phyloP scores from a whole-genome alignment of 2,797 vertebrate genomes.

The Tauraco hartlaubi region DNA sequence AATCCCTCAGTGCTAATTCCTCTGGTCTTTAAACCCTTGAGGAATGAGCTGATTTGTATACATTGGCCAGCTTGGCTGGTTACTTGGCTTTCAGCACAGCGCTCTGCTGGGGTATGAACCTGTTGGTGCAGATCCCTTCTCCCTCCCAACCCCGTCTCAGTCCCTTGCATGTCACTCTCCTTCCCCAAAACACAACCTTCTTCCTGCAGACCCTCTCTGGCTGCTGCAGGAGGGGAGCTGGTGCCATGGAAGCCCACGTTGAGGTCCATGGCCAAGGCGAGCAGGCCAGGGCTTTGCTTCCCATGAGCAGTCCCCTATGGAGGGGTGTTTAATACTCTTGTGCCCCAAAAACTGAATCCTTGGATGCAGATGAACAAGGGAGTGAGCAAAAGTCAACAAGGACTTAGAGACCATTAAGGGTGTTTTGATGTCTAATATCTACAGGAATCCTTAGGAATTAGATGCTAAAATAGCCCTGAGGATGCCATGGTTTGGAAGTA shows the following conservation, averaged over 20 bases:
- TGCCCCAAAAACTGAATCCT: not conserved
- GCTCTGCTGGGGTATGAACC: not conserved
- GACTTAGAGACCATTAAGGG: not conserved
- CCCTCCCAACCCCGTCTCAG: not conserved
- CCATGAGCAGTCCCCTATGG: no score
- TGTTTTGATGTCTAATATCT: not conserved
- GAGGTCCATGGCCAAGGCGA: fast-evolving
- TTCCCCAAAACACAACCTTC: not conserved
- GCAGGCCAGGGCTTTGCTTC: not conserved
- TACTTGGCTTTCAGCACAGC: not conserved
- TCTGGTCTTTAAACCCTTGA: slow-evolving; percentile 39
- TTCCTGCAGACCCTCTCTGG: not conserved
- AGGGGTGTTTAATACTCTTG: fast-evolving
- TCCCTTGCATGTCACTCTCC: not conserved
- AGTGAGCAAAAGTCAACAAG: not conserved
- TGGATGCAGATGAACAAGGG: not conserved
- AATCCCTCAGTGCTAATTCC: slow-evolving; percentile 49
- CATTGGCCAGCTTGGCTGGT: slow-evolving; percentile 14
- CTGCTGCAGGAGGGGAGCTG: not conserved
- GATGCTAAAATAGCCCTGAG: not conserved
- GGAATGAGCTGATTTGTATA: slow-evolving; percentile 57
- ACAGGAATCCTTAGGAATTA: not conserved
- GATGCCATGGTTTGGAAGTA: fast-evolving
- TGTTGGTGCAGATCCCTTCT: not conserved
- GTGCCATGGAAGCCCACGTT: not conserved